Base-by-base conservation (phyloP, 2,888 invertebrate genomes). In the Baccha elongata region DNA sequence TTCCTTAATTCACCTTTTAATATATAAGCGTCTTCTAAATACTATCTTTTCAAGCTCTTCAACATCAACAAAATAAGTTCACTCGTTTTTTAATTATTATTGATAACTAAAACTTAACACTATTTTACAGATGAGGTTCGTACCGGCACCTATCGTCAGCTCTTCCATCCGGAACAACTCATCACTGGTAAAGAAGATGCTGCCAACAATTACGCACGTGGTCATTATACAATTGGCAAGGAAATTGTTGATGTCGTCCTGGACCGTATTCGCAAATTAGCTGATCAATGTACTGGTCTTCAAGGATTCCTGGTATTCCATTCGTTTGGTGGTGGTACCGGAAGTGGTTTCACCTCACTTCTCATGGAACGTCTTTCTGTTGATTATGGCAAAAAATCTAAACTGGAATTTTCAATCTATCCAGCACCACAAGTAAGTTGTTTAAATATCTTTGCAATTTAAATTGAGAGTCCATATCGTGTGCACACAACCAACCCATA, bases 151-250 rank as follows among this genome's bases (percentile, higher is more conserved):
- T 97, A 97, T 91, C 93, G 95, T 0, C 94, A 94, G 87, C 92
- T 98, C 53, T 97, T 97, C 91, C 97, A 98, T 89, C 97, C 97
- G 0, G 97, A 98, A 88, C 97, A 97, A 90, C 92, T 98, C 86
- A 97, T 98, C 89, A 96, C 96, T 55, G 97, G 97, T 81, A 97
- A 97, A 90, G 97, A 97, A 89, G 97, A 97, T 88, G 97, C 97
- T 0, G 97, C 97, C 72, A 97, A 98, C 91, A 98, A 98, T 92
- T 98, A 97, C 87, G 98, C 97, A 0, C 93, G 97, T 50, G 97
- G 97, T n/a, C 97, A 97, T 91, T 98, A 97, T 92, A 97, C 97
- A 87, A 95, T 97, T 88, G 98, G 97, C 86, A 95, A 95, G 87
- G 97, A 97, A 90, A 95, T 97, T 86, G 96, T 97, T 46, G 96